Evolutionary conservation across 2,113 vertebrate species (phyloP), one percentile per base, ranked within the genome.

Genomic region (Cyanoderma ruficeps): DNA sequence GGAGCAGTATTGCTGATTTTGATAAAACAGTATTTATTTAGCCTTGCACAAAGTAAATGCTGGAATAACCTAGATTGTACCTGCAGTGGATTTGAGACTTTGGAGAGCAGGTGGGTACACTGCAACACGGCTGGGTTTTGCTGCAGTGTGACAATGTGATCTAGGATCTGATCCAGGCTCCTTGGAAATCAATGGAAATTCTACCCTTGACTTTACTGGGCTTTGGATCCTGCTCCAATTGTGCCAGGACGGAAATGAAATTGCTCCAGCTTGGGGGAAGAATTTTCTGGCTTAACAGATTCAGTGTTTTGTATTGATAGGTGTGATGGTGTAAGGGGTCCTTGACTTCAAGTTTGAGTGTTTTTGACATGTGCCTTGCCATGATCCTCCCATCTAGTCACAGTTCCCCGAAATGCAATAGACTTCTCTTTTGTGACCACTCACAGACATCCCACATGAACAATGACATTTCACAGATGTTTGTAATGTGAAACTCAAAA

Each of bases 171-270:
- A 84, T 96, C 92, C 94, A 94, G 94, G 3, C 69, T 93, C 80
- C 76, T 87, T 1, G 0, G 69, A 93, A 97, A 97, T 96, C 96
- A 68, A 90, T 97, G 96, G 86, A 92, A 95, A 94, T 81, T 86
- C 88, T 97, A 90, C n/a, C 90, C 85, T 94, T 96, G 90, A 90
- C 90, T 96, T 93, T 53, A 92, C 60, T 87, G 83, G 80, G 90
- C 88, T 90, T 84, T 95, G 76, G 83, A 92, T 77, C n/a, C 83
- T 9, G 49, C 42, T 94, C 44, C 53, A 50, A 8, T 71, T 87
- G 63, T 87, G 59, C 90, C 85, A 92, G 77, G 41, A 81, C 49
- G 35, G 55, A 84, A 96, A 90, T 80, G 88, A 90, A 95, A 90
- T 90, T 7, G n/a, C 67, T 94, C n/a, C 71, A 69, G 5, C 15